Base-by-base conservation (phyloP, 1,140 invertebrate genomes). In the Megalopta genalis region DNA sequence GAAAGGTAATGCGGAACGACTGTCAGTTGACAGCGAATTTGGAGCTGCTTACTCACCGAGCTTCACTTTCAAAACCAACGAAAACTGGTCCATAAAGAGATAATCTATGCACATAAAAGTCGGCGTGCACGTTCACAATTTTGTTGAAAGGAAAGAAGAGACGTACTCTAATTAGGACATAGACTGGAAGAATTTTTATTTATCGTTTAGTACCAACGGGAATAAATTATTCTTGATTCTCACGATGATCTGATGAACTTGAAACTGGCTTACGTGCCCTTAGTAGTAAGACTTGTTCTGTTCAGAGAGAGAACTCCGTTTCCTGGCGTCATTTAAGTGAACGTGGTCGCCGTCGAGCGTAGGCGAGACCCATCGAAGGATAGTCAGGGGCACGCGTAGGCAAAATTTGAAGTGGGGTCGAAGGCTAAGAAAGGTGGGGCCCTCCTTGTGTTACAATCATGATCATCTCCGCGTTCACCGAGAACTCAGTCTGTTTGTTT, bases 321-420 rank as follows among this genome's bases (percentile, higher is more conserved):
- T 64, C 52, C 23, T 63, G 32, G 12, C 3, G 25, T 49, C 8
- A 52, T 71, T 77, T 25, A 54, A 23, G 62, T 77, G 21, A 4
- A 49, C 42, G 39, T 12, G 21, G 1, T 25, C 16, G 23, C 1
- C 27, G 60, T 4, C 27, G 27, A 14, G 16, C 57, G 76, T 23
- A 83, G 72, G 85, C 77, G 81, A 80, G 59, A 27, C 23, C 62
- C 60, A 49, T 85, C 74, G 39, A 77, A 59, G 69, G 72, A 82
- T 69, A 32, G 77, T 75, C 83, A 83, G 76, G 83, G 81, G 60
- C 80, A 65, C n/a, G 75, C 68, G 80, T 87, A 67, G 86, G 86
- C 65, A 69, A 81, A 77, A 62, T 82, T 80, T 42, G 42, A 82
- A 72, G 70, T 71, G 85, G 82, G 65, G 68, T 16, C 10, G 72